A percentile compares a stretch with the other conserved stretches of the same genome.
Evolutionary conservation across 2,113 vertebrate species (phyloP).

Genomic region (Crypturellus undulatus): DNA sequence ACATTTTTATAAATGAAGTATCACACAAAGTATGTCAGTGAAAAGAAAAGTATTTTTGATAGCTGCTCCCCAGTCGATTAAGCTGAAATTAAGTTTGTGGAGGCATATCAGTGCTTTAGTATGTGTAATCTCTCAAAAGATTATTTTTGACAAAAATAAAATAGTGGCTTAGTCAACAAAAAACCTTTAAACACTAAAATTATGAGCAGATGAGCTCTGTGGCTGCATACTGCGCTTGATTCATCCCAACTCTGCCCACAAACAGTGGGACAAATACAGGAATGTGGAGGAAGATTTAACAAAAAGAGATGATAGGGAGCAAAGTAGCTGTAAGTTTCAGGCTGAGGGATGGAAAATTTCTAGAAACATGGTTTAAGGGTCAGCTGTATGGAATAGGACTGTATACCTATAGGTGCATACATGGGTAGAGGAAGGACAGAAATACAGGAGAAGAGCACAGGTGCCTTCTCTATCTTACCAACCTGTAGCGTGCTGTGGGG

Average conservation of each 20-base stretch:
- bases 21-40: background rate
- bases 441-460: background rate
- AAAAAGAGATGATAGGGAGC: background rate
- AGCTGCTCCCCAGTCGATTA: background rate
- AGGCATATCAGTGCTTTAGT: background rate
- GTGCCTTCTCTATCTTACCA: background rate
- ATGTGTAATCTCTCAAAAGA: background rate
- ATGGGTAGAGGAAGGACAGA: background rate
- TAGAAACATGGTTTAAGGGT: background rate
- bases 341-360: background rate
- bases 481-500: background rate
- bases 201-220: background rate
- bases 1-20: background rate
- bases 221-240: background rate
- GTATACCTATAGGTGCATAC: background rate
- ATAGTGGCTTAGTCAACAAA: background rate
- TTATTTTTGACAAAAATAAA: background rate
- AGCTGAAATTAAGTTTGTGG: background rate
- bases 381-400: background rate
- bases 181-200: background rate
- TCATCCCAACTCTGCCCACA: rapidly evolving
- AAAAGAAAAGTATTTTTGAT: background rate
- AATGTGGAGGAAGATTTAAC: background rate
- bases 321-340: background rate
- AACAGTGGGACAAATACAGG: background rate